A percentile compares a stretch with the other conserved stretches of the same genome.
Conservation (phyloP, 2,113 vertebrate species). For the Aleadryas rufinucha region DNA sequence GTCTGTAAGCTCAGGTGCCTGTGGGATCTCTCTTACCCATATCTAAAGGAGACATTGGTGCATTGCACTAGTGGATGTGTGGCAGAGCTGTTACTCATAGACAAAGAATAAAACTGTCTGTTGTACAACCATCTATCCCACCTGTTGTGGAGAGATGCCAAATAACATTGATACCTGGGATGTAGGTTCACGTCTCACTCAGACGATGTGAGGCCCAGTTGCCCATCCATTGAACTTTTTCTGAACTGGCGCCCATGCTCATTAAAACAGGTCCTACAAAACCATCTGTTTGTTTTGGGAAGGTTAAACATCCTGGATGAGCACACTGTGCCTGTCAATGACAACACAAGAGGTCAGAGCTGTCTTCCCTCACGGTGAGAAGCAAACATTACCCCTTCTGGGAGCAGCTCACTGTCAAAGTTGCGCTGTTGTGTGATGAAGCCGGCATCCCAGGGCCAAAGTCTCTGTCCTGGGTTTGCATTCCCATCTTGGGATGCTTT, state of each 20-base stretch:
- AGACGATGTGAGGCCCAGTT: neutral
- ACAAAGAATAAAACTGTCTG: neutral
- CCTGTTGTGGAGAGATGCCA: neutral
- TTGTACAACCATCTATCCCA: neutral
- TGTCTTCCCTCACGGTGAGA: neutral
- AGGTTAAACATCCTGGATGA: neutral
- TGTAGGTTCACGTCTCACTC: neutral
- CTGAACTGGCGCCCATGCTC: neutral
- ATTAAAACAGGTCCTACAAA: neutral
- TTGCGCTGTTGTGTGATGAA: neutral
- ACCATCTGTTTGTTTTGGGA: neutral
- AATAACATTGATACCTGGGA: neutral
- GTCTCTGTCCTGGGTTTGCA: neutral
- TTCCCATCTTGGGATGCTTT: neutral
- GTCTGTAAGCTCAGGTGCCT: neutral
- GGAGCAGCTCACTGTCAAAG: neutral
- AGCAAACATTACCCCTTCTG: neutral
- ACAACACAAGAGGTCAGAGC: neutral
- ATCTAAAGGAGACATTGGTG: neutral
- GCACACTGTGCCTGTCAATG: neutral
- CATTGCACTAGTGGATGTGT: neutral
- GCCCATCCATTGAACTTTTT: neutral
- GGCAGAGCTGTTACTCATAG: neutral
- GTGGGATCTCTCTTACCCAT: neutral
- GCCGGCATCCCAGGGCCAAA: neutral